Evolutionary conservation across 2,797 vertebrate genomes (phyloP).

Genomic region (Eupleurogrammus muticus): DNA sequence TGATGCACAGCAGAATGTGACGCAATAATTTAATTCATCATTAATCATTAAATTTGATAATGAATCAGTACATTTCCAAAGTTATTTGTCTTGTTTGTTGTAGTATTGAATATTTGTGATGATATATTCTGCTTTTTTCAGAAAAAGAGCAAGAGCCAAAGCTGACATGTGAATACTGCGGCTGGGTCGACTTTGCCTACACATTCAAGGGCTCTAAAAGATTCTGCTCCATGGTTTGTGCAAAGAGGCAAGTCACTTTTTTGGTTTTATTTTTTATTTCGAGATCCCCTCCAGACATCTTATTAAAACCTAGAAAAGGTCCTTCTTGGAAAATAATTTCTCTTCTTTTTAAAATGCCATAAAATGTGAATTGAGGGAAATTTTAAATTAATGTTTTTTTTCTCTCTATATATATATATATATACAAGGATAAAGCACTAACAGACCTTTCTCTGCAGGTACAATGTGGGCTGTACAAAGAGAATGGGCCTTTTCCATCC

Average conservation of each 20-base stretch:
- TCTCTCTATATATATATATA: too few relatives aligned
- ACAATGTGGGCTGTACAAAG: slow-evolving; percentile 97
- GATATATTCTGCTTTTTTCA: too few relatives aligned
- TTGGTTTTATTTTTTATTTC: not conserved
- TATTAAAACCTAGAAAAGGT: too few relatives aligned
- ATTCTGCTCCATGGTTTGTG: slow-evolving; percentile 97
- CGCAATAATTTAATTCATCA: not conserved
- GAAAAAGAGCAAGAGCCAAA: slow-evolving; percentile 92
- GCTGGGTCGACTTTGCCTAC: slow-evolving; percentile 95
- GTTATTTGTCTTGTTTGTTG: not conserved
- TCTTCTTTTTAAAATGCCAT: too few relatives aligned
- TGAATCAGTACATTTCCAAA: not conserved
- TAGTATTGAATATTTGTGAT: not conserved
- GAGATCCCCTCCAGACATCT: not conserved
- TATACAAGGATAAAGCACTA: not conserved
- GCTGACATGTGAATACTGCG: slow-evolving; percentile 96
- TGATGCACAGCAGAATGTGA: not conserved
- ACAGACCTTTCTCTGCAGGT: slow-evolving; percentile 79
- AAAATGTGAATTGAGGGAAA: too few relatives aligned
- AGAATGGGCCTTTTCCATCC: slow-evolving; percentile 94
- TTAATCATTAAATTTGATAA: not conserved
- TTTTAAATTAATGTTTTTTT: too few relatives aligned
- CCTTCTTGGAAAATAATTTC: too few relatives aligned
- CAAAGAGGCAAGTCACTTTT: slow-evolving; percentile 89
- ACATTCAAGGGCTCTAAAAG: slow-evolving; percentile 98